These are phyloP conservation scores for Cylindroiulus punctatus DNA, from an alignment of 2,888 invertebrate genomes.

Conservation along the genomic window DNA sequence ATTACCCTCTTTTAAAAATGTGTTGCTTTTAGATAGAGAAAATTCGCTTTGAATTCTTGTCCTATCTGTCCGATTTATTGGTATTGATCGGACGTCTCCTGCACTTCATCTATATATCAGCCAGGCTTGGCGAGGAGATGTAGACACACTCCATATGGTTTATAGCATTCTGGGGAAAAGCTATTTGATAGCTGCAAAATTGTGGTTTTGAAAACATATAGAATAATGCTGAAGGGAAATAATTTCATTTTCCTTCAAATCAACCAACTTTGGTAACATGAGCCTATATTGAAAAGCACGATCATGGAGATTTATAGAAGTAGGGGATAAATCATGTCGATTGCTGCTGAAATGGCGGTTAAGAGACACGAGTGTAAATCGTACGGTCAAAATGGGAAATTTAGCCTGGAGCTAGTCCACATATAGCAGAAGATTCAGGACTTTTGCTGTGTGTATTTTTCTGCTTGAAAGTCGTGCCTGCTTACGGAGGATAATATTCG, in stretches of 20 bases:
- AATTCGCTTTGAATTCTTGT: slow-evolving; percentile 24
- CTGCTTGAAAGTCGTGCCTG: neutral
- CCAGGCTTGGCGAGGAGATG: neutral
- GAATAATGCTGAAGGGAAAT: slow-evolving; percentile 40
- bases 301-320: slow-evolving; percentile 4
- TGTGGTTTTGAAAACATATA: slow-evolving; percentile 41
- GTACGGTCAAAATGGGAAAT: neutral
- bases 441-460: neutral
- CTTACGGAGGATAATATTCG: neutral
- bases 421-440: neutral
- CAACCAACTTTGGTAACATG: slow-evolving; percentile 25
- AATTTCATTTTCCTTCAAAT: slow-evolving; percentile 35
- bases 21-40: slow-evolving; percentile 42
- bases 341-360: slow-evolving; percentile 5
- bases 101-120: slow-evolving; percentile 3
- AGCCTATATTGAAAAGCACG: neutral
- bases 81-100: slow-evolving; percentile 5
- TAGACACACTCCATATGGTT: slow-evolving; percentile 43
- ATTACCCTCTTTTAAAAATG: slow-evolving; percentile 10
- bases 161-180: slow-evolving; percentile 28
- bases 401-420: neutral
- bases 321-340: neutral
- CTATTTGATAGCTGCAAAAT: slow-evolving; percentile 20
- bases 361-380: slow-evolving; percentile 31
- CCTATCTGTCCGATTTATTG: slow-evolving; percentile 44